phyloP scores from a whole-genome alignment of 2,797 vertebrate genomes.

The Onychomys arenicola region DNA sequence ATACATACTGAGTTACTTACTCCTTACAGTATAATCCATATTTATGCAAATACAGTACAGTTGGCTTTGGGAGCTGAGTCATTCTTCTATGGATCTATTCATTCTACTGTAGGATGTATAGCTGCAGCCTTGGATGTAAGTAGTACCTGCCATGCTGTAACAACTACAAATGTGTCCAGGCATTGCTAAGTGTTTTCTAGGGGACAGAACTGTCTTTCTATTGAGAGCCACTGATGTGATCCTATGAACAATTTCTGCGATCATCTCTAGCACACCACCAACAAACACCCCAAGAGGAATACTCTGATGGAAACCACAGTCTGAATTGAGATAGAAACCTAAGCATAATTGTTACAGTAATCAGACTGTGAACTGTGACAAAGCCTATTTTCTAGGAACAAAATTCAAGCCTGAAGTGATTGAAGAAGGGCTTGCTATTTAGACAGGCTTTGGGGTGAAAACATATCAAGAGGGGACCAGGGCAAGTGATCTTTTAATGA shows the following conservation, averaged over 20 bases:
- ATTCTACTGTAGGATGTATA: background rate
- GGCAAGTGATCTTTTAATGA: background rate
- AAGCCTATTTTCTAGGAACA: background rate
- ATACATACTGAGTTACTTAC: background rate
- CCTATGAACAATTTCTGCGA: background rate
- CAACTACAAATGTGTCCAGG: background rate
- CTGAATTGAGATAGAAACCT: background rate
- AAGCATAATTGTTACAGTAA: background rate
- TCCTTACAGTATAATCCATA: background rate
- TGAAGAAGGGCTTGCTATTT: background rate
- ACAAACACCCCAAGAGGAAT: background rate
- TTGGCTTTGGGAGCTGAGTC: background rate
- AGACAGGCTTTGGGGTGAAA: background rate
- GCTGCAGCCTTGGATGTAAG: background rate
- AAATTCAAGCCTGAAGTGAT: constrained; percentile 12
- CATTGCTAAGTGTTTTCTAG: background rate
- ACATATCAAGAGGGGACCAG: background rate
- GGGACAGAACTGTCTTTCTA: background rate
- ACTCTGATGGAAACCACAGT: background rate
- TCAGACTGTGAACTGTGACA: background rate
- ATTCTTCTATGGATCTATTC: background rate
- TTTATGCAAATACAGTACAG: background rate
- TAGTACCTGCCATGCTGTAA: background rate
- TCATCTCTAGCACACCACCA: background rate
- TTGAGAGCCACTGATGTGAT: background rate